Evolutionary conservation across 2,888 invertebrate species (phyloP).

Genomic region (Tenthredo notha): DNA sequence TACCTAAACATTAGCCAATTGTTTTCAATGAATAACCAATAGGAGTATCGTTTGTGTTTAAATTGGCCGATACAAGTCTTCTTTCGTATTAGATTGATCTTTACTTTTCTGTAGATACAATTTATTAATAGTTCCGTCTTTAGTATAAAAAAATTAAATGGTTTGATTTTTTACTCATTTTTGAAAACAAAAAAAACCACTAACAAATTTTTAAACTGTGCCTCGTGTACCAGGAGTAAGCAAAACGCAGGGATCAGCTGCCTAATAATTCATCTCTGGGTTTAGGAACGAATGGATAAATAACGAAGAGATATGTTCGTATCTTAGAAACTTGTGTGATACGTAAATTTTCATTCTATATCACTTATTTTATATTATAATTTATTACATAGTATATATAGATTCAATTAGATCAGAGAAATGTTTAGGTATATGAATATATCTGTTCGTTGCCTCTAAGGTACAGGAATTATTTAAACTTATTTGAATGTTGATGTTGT

Average conservation of each 20-base stretch:
- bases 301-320: slow-evolving; percentile 11
- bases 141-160: background rate
- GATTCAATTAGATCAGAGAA: background rate
- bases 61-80: background rate
- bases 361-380: background rate
- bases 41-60: too few relatives aligned
- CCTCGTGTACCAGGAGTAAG: background rate
- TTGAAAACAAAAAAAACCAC: background rate
- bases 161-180: background rate
- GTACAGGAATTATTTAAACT: background rate
- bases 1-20: background rate
- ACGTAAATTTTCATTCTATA: background rate
- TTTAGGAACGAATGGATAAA: background rate
- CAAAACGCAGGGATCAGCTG: background rate
- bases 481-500: slow-evolving; percentile 34
- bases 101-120: background rate
- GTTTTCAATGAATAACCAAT: background rate
- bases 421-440: background rate
- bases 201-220: background rate
- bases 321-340: background rate
- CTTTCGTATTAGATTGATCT: background rate
- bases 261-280: slow-evolving; percentile 6
- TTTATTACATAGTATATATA: background rate
- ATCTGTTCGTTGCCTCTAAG: slow-evolving; percentile 23
- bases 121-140: background rate